Evolutionary conservation across 1,140 invertebrate species (phyloP).

Genomic region (Rhyacophila brunnea): DNA sequence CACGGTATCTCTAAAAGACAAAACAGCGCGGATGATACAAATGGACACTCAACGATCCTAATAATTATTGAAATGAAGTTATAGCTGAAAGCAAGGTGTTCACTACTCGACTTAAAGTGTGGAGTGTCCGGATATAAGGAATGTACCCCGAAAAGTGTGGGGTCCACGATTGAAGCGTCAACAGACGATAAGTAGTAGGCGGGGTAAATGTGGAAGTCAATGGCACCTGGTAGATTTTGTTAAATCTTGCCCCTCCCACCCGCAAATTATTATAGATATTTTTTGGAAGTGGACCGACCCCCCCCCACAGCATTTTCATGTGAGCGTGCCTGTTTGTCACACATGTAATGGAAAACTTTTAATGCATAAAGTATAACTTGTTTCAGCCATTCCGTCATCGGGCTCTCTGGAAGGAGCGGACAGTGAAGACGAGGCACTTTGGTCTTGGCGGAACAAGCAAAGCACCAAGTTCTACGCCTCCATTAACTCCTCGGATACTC

Average conservation of each 20-base stretch:
- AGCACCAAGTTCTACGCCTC: constrained; percentile 13
- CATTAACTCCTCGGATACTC: constrained; percentile 4
- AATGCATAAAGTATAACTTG: not conserved
- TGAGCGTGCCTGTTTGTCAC: not conserved
- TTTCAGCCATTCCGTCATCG: constrained; percentile 9
- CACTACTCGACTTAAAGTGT: not conserved
- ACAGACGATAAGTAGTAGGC: too few relatives aligned
- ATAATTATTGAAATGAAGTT: too few relatives aligned
- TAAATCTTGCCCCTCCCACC: too few relatives aligned
- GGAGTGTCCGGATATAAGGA: too few relatives aligned
- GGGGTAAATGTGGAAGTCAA: too few relatives aligned
- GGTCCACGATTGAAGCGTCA: not conserved
- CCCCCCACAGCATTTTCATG: not conserved
- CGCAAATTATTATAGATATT: too few relatives aligned
- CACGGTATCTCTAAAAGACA: too few relatives aligned
- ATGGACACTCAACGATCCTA: too few relatives aligned
- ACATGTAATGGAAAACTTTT: not conserved
- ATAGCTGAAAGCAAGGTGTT: too few relatives aligned
- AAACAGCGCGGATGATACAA: too few relatives aligned
- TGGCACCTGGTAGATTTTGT: too few relatives aligned
- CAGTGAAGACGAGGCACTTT: constrained; percentile 22
- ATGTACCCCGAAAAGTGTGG: not conserved
- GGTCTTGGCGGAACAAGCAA: constrained; percentile 34
- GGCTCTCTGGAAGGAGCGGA: constrained; percentile 19
- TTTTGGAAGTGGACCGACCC: not conserved